These are phyloP conservation scores for Aradophagus sp. DNA, from an alignment of 1,140 invertebrate species.

Conservation along the genomic window DNA sequence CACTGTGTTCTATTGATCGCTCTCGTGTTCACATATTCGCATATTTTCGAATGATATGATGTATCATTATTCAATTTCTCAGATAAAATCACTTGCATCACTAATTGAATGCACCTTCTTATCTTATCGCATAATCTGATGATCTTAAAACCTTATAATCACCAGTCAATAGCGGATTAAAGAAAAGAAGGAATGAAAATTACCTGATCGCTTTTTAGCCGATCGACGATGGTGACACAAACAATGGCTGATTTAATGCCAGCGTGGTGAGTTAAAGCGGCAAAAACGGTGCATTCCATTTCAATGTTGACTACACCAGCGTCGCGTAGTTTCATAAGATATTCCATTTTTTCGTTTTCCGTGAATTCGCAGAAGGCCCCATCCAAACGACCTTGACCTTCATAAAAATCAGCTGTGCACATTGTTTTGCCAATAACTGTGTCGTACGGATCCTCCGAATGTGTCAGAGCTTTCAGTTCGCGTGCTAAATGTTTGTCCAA, in stretches of 20 bases:
- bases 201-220: slow-evolving; percentile 96
- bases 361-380: slow-evolving; percentile 97
- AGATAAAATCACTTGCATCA: too few relatives aligned
- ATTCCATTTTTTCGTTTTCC: slow-evolving; percentile 92
- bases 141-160: too few relatives aligned
- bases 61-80: too few relatives aligned
- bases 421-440: slow-evolving; percentile 93
- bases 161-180: too few relatives aligned
- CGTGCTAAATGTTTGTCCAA: slow-evolving; percentile 86
- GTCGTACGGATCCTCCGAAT: slow-evolving; percentile 85
- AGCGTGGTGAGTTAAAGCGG: slow-evolving; percentile 94
- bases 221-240: slow-evolving; percentile 94
- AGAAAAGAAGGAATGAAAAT: neutral
- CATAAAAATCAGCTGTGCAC: slow-evolving; percentile 98
- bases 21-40: too few relatives aligned
- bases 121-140: neutral
- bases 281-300: slow-evolving; percentile 96
- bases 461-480: slow-evolving; percentile 84
- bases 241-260: slow-evolving; percentile 94
- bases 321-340: slow-evolving; percentile 84
- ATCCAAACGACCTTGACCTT: slow-evolving; percentile 95
- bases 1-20: too few relatives aligned
- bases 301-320: slow-evolving; percentile 96
- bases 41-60: too few relatives aligned
- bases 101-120: neutral